Conservation (phyloP, 2,888 invertebrate genomes). For the Tiliacea citrago region DNA sequence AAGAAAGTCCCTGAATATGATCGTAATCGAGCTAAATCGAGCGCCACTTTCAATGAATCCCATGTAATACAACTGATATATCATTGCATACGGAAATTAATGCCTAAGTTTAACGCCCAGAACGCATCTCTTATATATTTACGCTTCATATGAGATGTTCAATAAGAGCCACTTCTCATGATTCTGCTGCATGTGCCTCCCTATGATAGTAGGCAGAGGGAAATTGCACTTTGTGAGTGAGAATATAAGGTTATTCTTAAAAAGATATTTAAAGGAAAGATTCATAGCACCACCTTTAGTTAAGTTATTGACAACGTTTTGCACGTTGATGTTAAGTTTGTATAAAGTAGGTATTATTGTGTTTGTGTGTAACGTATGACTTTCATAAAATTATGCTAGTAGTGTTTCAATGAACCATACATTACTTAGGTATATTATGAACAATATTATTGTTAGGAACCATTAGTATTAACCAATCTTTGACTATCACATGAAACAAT, state of each 20-base stretch:
- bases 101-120: conserved; percentile 57
- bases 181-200: conserved; percentile 66
- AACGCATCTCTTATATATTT: conserved; percentile 73
- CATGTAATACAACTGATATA: conserved; percentile 35
- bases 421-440: neutral
- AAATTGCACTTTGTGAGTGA: conserved; percentile 7
- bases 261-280: neutral
- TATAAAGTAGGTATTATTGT: neutral
- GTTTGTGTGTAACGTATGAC: no score
- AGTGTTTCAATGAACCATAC: no score
- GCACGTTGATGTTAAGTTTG: neutral
- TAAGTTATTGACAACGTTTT: conserved; percentile 9
- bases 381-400: no score
- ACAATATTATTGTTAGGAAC: neutral
- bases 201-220: neutral
- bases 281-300: neutral
- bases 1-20: neutral
- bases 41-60: neutral
- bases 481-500: neutral
- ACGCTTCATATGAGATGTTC: conserved; percentile 71
- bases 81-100: conserved; percentile 57
- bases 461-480: neutral
- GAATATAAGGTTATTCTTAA: neutral
- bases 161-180: conserved; percentile 72
- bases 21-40: neutral